Evolutionary conservation across 2,888 invertebrate genomes (phyloP).

Genomic region (Brassicogethes aeneus): DNA sequence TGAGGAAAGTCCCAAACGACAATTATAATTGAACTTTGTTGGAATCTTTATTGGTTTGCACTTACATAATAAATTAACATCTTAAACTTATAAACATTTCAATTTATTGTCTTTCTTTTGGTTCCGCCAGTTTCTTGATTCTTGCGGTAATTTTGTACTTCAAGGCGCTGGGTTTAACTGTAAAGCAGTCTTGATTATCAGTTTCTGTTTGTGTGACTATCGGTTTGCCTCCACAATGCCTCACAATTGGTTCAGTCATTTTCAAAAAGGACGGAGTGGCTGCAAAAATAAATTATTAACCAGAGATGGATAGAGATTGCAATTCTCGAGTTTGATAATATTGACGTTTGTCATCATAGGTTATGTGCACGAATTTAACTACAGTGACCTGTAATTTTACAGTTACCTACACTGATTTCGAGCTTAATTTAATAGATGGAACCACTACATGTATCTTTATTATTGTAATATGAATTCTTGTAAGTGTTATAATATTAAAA

Average conservation of each 20-base stretch:
- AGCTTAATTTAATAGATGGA: too few species aligned
- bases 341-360: too few species aligned
- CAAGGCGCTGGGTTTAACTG: constrained; percentile 42
- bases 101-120: constrained; percentile 29
- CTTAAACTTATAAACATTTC: background rate
- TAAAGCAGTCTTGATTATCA: constrained; percentile 44
- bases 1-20: too few species aligned
- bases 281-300: constrained; percentile 4
- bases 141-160: constrained; percentile 42
- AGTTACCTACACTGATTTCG: too few species aligned
- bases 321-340: too few species aligned
- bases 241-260: constrained; percentile 4
- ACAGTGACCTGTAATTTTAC: too few species aligned
- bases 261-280: constrained; percentile 4
- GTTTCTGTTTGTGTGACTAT: constrained; percentile 21
- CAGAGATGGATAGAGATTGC: background rate
- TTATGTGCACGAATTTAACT: too few species aligned
- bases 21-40: too few species aligned
- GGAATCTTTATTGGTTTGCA: background rate
- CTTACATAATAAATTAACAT: too few species aligned
- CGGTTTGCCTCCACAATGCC: background rate
- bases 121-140: constrained; percentile 42
- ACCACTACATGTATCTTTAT: too few species aligned
- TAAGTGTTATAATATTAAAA: too few species aligned
- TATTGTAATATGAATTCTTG: too few species aligned